Conservation (phyloP, 2,888 invertebrate species). For the Leucoptera coffeella region DNA sequence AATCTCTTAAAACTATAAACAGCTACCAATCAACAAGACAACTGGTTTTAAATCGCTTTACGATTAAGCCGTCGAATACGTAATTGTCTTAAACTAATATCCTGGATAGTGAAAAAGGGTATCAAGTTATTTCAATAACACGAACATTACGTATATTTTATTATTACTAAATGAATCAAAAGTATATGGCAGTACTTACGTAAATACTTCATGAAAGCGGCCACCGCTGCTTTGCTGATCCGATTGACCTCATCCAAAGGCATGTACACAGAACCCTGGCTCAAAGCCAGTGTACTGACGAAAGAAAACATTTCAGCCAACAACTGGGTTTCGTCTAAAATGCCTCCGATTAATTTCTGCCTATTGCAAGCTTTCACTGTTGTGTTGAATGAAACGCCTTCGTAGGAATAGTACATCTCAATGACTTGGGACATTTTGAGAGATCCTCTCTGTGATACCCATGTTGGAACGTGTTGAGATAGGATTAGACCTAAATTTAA, state of each 20-base stretch:
- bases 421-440: conserved; percentile 57
- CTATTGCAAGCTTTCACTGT: conserved; percentile 55
- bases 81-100: too few relatives aligned
- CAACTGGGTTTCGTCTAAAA: conserved; percentile 27
- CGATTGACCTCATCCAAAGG: conserved; percentile 34
- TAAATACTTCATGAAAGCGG: conserved; percentile 41
- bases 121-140: too few relatives aligned
- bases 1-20: too few relatives aligned
- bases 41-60: neutral
- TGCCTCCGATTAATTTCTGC: conserved; percentile 26
- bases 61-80: too few relatives aligned
- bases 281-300: conserved; percentile 29
- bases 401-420: conserved; percentile 65
- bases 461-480: conserved; percentile 38
- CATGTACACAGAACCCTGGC: conserved; percentile 33
- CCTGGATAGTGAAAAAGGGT: too few relatives aligned
- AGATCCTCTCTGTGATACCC: conserved; percentile 41
- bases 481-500: conserved; percentile 46
- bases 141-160: too few relatives aligned
- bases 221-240: conserved; percentile 35
- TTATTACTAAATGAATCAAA: neutral
- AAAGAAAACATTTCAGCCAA: conserved; percentile 31
- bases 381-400: conserved; percentile 51
- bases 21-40: neutral
- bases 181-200: conserved; percentile 21